Percentiles rank a stretch among this genome's conserved stretches.
These are phyloP conservation scores for Zoanthus gigantus DNA, from an alignment of 92 coral and sea anemone species.

Conservation along the genomic window DNA sequence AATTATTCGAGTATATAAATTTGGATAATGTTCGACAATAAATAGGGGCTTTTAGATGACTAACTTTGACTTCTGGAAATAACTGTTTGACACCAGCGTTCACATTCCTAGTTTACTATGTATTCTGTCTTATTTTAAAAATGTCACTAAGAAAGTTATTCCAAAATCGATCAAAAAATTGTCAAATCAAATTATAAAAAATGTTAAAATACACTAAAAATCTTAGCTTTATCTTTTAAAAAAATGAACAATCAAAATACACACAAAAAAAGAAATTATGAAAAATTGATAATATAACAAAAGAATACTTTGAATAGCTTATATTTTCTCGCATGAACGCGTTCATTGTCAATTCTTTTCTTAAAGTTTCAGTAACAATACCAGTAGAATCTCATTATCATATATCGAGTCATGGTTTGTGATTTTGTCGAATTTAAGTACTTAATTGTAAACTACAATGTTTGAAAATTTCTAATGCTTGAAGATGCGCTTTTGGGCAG, in stretches of 20 bases:
- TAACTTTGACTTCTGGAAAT: too few species aligned
- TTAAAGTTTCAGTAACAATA: not conserved
- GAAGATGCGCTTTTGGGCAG: conserved; percentile 2
- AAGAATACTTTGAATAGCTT: not conserved
- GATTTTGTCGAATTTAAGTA: conserved; percentile 1
- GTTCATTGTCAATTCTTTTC: not conserved
- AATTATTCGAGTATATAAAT: too few species aligned
- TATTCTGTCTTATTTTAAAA: too few species aligned
- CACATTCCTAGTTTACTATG: too few species aligned
- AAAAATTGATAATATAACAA: not conserved
- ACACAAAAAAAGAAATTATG: not conserved
- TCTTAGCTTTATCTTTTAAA: too few species aligned
- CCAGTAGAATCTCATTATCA: conserved; percentile 22
- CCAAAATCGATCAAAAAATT: too few species aligned
- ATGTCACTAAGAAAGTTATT: too few species aligned
- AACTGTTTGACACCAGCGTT: too few species aligned
- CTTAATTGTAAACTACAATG: not conserved
- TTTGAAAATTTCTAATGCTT: not conserved
- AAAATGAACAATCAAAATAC: not conserved
- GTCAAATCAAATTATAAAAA: too few species aligned
- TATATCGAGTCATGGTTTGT: conserved; percentile 17
- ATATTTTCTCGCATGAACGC: not conserved
- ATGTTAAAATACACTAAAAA: too few species aligned
- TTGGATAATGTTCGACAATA: too few species aligned
- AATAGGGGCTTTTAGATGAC: too few species aligned